These are phyloP conservation scores for Macrosteles quadrilineatus DNA, from an alignment of 1,140 invertebrate genomes.

Conservation along the genomic window DNA sequence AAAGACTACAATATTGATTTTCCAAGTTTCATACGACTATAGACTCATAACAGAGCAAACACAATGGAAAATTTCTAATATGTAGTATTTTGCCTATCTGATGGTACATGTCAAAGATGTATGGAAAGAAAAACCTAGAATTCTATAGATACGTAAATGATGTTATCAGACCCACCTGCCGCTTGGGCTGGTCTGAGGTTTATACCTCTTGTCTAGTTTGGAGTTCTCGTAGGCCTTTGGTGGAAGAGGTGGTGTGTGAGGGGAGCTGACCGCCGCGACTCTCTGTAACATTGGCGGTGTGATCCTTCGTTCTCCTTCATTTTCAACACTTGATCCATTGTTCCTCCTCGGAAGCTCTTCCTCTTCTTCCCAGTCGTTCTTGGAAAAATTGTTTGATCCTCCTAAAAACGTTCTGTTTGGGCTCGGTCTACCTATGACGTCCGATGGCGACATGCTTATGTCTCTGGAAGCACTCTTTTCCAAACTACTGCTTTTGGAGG, in stretches of 20 bases:
- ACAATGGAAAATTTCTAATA: too few relatives aligned
- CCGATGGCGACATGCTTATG: conserved; percentile 32
- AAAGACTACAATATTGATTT: too few relatives aligned
- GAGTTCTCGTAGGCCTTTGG: conserved; percentile 52
- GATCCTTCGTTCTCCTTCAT: conserved; percentile 45
- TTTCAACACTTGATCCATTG: conserved; percentile 35
- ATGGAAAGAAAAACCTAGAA: too few relatives aligned
- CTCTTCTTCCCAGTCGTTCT: background rate
- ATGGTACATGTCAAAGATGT: too few relatives aligned
- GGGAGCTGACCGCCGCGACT: conserved; percentile 45
- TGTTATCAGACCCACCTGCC: background rate
- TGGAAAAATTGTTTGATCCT: background rate
- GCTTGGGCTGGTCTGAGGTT: conserved; percentile 43
- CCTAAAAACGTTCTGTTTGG: background rate
- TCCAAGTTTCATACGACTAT: too few relatives aligned
- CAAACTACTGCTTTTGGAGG: conserved; percentile 64
- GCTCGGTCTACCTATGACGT: background rate
- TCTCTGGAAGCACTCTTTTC: conserved; percentile 31
- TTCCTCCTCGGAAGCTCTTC: conserved; percentile 1
- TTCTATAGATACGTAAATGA: too few relatives aligned
- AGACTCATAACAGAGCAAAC: too few relatives aligned
- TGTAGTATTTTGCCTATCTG: too few relatives aligned
- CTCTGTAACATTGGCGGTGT: conserved; percentile 50
- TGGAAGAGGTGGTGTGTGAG: conserved; percentile 59
- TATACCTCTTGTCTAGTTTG: conserved; percentile 41